Conservation (phyloP, 2,113 vertebrate genomes). For the Thalassoma bifasciatum region DNA sequence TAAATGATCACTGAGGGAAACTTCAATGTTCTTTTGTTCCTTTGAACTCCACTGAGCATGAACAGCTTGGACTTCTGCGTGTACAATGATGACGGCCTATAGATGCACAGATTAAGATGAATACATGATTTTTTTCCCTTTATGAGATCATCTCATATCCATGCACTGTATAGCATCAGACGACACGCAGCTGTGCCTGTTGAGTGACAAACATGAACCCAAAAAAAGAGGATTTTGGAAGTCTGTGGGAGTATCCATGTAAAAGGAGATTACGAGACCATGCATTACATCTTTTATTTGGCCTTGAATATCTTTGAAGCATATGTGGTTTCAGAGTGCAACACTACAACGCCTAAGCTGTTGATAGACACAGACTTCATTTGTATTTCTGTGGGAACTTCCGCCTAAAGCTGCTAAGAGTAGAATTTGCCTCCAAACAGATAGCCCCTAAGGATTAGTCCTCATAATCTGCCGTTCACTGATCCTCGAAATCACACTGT, state of each 20-base stretch:
- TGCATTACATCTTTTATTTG: slow-evolving; percentile 27
- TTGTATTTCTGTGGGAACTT: slow-evolving; percentile 70
- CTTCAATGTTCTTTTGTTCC: slow-evolving; percentile 43
- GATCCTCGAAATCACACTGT: slow-evolving; percentile 82
- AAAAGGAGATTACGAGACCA: slow-evolving; percentile 43
- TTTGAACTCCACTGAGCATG: slow-evolving; percentile 25
- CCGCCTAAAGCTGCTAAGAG: slow-evolving; percentile 71
- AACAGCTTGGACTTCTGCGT: slow-evolving; percentile 36
- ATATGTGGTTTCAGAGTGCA: slow-evolving; percentile 52
- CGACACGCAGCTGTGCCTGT: neutral
- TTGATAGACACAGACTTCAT: slow-evolving; percentile 64
- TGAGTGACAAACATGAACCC: neutral
- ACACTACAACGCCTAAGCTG: slow-evolving; percentile 44
- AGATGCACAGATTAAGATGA: slow-evolving; percentile 41
- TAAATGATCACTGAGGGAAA: slow-evolving; percentile 28
- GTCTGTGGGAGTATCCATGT: slow-evolving; percentile 30
- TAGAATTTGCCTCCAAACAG: slow-evolving; percentile 73
- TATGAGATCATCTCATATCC: slow-evolving; percentile 23
- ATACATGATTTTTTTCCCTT: slow-evolving; percentile 28
- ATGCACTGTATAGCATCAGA: neutral
- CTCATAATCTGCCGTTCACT: slow-evolving; percentile 77
- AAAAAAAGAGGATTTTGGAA: slow-evolving; percentile 21
- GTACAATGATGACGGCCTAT: neutral
- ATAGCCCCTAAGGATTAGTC: slow-evolving; percentile 74
- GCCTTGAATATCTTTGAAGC: slow-evolving; percentile 57